Evolutionary conservation across 1,140 invertebrate genomes (phyloP), one percentile per base, ranked within the genome.

Genomic region (Bombus haemorrhoidalis): DNA sequence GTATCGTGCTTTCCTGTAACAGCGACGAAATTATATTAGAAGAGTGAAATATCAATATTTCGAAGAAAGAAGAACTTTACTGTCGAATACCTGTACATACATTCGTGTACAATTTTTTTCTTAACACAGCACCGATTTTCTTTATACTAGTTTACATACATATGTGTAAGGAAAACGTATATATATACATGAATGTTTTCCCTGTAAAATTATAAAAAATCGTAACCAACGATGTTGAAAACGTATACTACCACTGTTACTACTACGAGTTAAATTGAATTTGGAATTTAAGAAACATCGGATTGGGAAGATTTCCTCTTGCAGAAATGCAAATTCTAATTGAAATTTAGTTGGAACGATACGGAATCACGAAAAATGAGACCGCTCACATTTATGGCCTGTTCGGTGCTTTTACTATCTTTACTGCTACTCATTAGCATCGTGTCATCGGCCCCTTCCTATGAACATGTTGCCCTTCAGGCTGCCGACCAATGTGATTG

Each of bases 401-500:
- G 37, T 72, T 57, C 39, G 28, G 18, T 41, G 47, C 39, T 39
- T n/a, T 72, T 78, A 78, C 75, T 82, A 59, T 94, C 41, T 53
- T 91, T 18, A n/a, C 39, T 81, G 66, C 53, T 93, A 79, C 66
- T 91, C 74, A 81, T 72, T 69, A 77, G 73, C 83, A 87, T 81
- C 34, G 86, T 88, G 76, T 91, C 90, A 69, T 88, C 91, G 76
- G 92, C 93, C 79, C 91, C 92, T 43, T 89, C 91, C 76, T 92
- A 93, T 78, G 91, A 92, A 73, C 92, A 92, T 76, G 87, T 89
- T 73, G 88, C 89, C 41, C 85, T 91, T n/a, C 93, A 92, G 32
- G 88, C 92, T 43, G 94, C 92, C 2, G 95, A 95, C 82, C 94
- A 95, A 87, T 95, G 95, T 86, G 94, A 95, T 81, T 95, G 95